phyloP scores from a whole-genome alignment of 1,140 invertebrate species.

The Caenorhabditis latens region DNA sequence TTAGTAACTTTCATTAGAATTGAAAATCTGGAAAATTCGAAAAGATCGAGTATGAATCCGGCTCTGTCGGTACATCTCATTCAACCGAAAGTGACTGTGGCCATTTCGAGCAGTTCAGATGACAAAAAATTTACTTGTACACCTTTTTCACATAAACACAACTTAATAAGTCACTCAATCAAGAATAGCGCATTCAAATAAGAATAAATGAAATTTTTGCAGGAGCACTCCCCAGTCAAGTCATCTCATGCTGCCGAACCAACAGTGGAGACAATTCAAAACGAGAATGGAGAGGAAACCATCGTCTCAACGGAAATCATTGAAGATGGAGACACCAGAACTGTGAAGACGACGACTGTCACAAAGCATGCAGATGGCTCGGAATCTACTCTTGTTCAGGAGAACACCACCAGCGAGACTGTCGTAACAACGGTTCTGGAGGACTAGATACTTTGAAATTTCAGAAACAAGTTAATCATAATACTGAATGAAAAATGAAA shows the following conservation, averaged over 20 bases:
- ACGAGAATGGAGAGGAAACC: slow-evolving; percentile 58
- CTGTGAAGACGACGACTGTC: slow-evolving; percentile 45
- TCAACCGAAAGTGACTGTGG: too few species aligned
- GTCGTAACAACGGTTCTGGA: background rate
- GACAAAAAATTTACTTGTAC: too few species aligned
- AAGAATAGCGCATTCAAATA: too few species aligned
- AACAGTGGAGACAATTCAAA: background rate
- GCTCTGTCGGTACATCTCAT: too few species aligned
- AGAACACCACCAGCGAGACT: slow-evolving; percentile 49
- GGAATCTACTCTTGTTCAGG: slow-evolving; percentile 54
- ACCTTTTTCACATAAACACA: too few species aligned
- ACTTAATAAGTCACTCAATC: too few species aligned
- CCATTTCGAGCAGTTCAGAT: too few species aligned
- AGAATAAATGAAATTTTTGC: background rate
- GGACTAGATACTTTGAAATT: background rate
- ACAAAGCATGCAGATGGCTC: slow-evolving; percentile 55
- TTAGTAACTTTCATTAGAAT: too few species aligned
- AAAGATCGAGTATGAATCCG: too few species aligned
- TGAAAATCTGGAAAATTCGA: too few species aligned
- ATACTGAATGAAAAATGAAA: background rate
- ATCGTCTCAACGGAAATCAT: slow-evolving; percentile 55
- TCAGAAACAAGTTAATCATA: background rate
- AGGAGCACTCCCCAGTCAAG: slow-evolving; percentile 7
- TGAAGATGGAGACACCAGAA: slow-evolving; percentile 37
- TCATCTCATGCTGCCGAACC: background rate